Base-by-base conservation (phyloP, 2,113 vertebrate genomes). In the Todiramphus chloris region DNA sequence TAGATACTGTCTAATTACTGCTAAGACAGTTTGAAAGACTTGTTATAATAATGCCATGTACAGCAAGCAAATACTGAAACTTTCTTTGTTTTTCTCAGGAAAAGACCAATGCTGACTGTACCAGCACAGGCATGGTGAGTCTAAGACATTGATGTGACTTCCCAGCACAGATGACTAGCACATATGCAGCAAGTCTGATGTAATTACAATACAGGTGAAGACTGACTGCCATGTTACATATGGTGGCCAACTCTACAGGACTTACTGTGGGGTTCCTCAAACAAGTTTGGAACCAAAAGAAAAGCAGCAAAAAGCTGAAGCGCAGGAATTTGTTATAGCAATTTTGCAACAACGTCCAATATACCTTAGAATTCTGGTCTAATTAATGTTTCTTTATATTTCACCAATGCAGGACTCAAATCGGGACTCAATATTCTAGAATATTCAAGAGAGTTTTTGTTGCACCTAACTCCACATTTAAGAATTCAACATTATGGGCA, bases 31-130 rank as follows among this genome's bases (percentile, higher is more conserved):
- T 56, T 19, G 37, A 91, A 88, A 70, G 33, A 13, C 18, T 59
- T 59, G 6, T 27, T 64, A 35, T 0, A 0, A 31, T 4, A 27
- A 35, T 17, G 31, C 8, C 62, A 16, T 10, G 13, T 23, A 25
- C 8, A 58, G 18, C 25, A 84, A 70, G 21, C 8, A 91, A 64
- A 80, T 16, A 75, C 21, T 2, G 1, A 80, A 41, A 30, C 8
- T 19, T 46, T 64, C 43, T 10, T 41, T 31, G 8, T n/a, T 68
- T 68, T 53, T 37, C 62, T 64, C 33, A 33, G 33, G 69, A 63
- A 69, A 79, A 21, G 11, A 58, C 11, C 24, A 68, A 13, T 17
- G 28, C 28, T 83, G 35, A 51, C 62, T 50, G 25, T 17, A 62
- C 39, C 35, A 30, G 16, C 35, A 68, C 2, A 55, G 30, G 10